Evolutionary conservation across 2,113 vertebrate genomes (phyloP), one percentile per base, ranked within the genome.

Genomic region (Cavia aperea): DNA sequence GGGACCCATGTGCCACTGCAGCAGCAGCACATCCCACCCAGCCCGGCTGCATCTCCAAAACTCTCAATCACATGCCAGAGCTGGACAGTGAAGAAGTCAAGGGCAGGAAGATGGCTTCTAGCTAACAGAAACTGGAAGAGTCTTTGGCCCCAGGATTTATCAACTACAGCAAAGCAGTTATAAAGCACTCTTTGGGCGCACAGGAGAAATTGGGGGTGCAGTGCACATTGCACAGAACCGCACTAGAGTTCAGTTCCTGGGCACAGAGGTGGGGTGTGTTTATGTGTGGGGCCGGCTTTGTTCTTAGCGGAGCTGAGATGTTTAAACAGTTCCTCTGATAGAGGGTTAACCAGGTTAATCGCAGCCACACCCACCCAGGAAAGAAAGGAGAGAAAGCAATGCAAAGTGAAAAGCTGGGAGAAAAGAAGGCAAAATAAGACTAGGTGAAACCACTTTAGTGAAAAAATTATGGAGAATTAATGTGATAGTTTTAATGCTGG

Each of bases 301-400:
- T 77, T 86, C 66, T 89, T 36, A 82, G 43, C n/a, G 10, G 33
- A 81, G 83, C 33, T 79, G 16, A 91, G 92, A 92, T 56, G 65
- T 51, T 78, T 78, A 90, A 81, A 75, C 65, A 15, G 3, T 90
- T 91, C 24, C 39, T 87, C 79, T 62, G 26, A 79, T 83, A 56
- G 29, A 51, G 60, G 36, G 75, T 49, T 65, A 86, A 49, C 46
- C 56, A 83, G 68, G 86, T 36, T 9, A 51, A 39, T 43, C 56
- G 26, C 63, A 19, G 56, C 72, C 66, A 31, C 23, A 56, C 62
- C 82, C 49, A 75, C 63, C 68, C 16, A 49, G 12, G 56, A 90
- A 29, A 75, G 43, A 75, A 8, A 23, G 4, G 29, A 88, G 36
- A 51, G 29, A 77, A 85, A 66, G 33, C 82, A 88, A 83, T 81